Base-by-base conservation (phyloP, 2,797 vertebrate genomes). In the Pangasius mekongensis region DNA sequence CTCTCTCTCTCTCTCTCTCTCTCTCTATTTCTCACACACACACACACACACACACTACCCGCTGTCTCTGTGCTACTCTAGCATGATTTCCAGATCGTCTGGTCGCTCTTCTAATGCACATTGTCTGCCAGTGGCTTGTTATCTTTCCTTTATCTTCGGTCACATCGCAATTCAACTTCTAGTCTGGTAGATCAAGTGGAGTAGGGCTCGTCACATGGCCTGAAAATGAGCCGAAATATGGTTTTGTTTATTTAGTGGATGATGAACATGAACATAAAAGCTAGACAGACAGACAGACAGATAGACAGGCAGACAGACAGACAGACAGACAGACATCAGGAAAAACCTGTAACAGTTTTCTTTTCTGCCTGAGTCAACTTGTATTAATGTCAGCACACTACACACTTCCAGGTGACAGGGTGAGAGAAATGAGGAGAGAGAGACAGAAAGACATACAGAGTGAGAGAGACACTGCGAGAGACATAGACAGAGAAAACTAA, bases 41-140 rank as follows among this genome's bases (percentile, higher is more conserved):
- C 30, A 47, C 71, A 76, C 73, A 52, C 39, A 22, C 66, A 73
- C 27, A 22, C 43, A 13, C 10, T 33, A 30, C 49, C 52, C 67
- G 11, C 73, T 84, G 67, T 85, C 76, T 88, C 83, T 83, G 14
- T 84, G 60, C 71, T 67, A 43, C 90, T 90, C 83, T 69, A 83
- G 74, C 84, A 30, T 86, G 88, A 88, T 89, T 89, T 91, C 88
- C 86, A 84, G 83, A 85, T 86, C 73, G 86, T 88, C 84, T 86
- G 86, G 33, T 80, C 54, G 60, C 60, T 86, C 76, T 5, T 52
- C 47, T 66, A 47, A 54, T 84, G 64, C 47, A 11, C 47, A 3
- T 60, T 64, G 85, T 49, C 85, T 77, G 56, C 18, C 9, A 66
- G 58, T 47, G 6, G 73, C 56, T 86, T 52, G 73, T 86, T 77